Percentiles rank a stretch among this genome's conserved stretches.
phyloP scores from a whole-genome alignment of 2,113 vertebrate species.

The Diphyllodes magnificus region DNA sequence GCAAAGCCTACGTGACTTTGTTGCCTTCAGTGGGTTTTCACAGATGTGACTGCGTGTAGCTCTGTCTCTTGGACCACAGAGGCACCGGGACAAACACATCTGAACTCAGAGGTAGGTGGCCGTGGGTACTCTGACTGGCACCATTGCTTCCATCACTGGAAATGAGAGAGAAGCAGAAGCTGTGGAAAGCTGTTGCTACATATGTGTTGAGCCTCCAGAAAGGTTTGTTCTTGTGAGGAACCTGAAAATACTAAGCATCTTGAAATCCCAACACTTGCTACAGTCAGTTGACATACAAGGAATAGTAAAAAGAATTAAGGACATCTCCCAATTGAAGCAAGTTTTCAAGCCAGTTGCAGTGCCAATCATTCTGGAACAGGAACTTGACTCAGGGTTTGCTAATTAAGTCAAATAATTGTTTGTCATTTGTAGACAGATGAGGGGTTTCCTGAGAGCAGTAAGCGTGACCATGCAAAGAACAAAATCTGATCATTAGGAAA shows the following conservation, averaged over 20 bases:
- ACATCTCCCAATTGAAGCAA: background rate
- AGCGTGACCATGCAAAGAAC: background rate
- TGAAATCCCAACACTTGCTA: background rate
- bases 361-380: background rate
- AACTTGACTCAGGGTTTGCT: background rate
- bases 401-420: slow-evolving; percentile 21
- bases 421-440: background rate
- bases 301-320: background rate
- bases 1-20: background rate
- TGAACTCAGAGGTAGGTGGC: background rate
- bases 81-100: accelerated
- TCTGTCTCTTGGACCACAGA: background rate
- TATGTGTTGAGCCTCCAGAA: background rate
- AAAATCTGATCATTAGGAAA: slow-evolving; percentile 37
- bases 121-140: background rate
- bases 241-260: background rate
- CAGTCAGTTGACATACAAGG: background rate
- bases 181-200: background rate
- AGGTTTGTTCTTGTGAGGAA: background rate
- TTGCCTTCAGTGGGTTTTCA: background rate
- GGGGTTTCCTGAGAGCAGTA: slow-evolving; percentile 5
- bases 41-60: background rate
- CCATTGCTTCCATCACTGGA: background rate
- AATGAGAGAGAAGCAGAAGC: background rate
- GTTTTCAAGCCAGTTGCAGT: background rate